phyloP scores from a whole-genome alignment of 2,797 vertebrate species.

The Poeciliopsis paucimaculata region DNA sequence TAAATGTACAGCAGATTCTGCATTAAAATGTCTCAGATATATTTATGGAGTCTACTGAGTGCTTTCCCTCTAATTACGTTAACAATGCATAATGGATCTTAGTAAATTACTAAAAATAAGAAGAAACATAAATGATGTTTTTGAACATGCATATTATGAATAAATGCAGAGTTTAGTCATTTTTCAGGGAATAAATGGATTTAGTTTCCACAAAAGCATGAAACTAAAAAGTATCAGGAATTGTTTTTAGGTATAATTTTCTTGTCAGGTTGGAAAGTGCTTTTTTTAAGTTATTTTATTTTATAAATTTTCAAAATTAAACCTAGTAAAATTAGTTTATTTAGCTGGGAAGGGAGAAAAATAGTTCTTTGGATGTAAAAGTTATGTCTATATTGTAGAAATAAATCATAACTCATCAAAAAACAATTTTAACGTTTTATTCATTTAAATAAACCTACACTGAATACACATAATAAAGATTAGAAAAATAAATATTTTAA shows the following conservation, averaged over 20 bases:
- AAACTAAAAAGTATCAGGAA: not conserved
- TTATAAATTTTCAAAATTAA: too few relatives aligned
- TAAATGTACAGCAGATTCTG: constrained; percentile 60
- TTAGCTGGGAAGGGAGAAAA: not conserved
- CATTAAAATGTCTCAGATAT: constrained; percentile 77
- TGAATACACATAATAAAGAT: constrained; percentile 74
- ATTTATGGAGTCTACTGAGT: constrained; percentile 49
- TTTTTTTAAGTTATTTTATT: not conserved
- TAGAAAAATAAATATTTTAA: constrained; percentile 77
- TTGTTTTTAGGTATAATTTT: not conserved
- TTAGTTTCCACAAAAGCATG: not conserved
- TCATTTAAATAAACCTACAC: constrained; percentile 75
- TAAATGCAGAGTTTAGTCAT: not conserved
- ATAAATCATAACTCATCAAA: not conserved
- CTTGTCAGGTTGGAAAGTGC: not conserved
- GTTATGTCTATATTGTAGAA: not conserved
- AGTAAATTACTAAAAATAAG: not conserved
- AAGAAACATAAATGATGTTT: not conserved
- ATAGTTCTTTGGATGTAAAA: not conserved
- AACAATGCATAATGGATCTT: not conserved
- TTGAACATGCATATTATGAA: not conserved
- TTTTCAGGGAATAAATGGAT: not conserved
- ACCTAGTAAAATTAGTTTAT: not conserved
- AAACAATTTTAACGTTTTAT: constrained; percentile 52
- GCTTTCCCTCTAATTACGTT: not conserved